phyloP scores from a whole-genome alignment of 2,888 invertebrate genomes.

The Trichogramma dendrolimi region DNA sequence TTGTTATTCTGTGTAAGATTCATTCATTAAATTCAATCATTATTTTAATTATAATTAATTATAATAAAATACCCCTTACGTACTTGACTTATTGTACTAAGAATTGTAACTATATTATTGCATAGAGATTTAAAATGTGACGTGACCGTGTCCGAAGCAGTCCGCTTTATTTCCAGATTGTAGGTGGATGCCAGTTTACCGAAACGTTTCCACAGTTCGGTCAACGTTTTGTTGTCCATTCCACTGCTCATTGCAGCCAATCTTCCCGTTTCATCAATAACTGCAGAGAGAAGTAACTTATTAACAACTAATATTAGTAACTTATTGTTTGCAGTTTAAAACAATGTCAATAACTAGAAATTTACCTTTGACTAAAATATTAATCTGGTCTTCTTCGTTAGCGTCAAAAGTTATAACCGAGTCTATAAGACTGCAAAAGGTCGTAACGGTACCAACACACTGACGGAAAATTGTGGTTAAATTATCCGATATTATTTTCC shows the following conservation, averaged over 20 bases:
- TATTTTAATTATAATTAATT: not conserved
- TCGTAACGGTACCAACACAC: conserved; percentile 36
- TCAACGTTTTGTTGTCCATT: conserved; percentile 41
- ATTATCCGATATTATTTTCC: conserved; percentile 33
- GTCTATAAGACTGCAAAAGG: conserved; percentile 39
- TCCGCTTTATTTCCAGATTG: conserved; percentile 28
- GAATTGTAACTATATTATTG: conserved; percentile 27
- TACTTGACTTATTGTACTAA: conserved; percentile 33
- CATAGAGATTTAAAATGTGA: conserved; percentile 34
- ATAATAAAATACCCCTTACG: not conserved
- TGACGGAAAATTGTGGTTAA: conserved; percentile 40
- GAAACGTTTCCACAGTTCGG: conserved; percentile 43
- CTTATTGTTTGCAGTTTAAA: conserved; percentile 4
- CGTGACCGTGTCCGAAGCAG: conserved; percentile 26
- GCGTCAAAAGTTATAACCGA: conserved; percentile 36
- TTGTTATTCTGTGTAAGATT: conserved; percentile 31
- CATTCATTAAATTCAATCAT: conserved; percentile 5
- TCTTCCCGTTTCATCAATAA: conserved; percentile 37
- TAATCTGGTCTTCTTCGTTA: conserved; percentile 35
- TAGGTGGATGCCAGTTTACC: conserved; percentile 37
- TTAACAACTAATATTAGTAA: not conserved
- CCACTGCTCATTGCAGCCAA: conserved; percentile 38
- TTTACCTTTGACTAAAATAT: conserved; percentile 36
- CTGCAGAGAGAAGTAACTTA: conserved; percentile 25
- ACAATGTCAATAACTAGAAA: conserved; percentile 2